Base-by-base conservation (phyloP, 2,113 vertebrate species). In the Smithornis capensis region DNA sequence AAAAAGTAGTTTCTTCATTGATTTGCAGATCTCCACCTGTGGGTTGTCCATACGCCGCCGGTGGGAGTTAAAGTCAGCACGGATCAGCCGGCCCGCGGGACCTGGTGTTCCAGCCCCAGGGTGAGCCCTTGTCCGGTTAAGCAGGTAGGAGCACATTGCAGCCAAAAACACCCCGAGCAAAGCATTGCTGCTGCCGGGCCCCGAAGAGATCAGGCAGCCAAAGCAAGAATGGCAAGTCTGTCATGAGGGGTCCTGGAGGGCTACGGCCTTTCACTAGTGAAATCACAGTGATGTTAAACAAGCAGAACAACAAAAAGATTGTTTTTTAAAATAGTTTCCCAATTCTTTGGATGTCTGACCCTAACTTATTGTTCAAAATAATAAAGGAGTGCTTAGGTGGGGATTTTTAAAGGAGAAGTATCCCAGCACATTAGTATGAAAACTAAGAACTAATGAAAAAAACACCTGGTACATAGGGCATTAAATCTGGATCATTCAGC, bases 31-130 rank as follows among this genome's bases (percentile, higher is more conserved):
- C 50, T 38, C 5, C 13, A 28, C 14, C 10, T 10, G 37, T 17
- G 62, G 23, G n/a, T 52, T 52, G 52, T 29, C 18, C 53, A 14
- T 3, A 44, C 1, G 15, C 19, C 10, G 6, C 33, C 12, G 44
- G 16, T 6, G 22, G 73, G 31, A 56, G 38, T 7, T 31, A 5
- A 56, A 71, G 62, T 5, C 53, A 64, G 44, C 45, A 12, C 0
- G 0, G 71, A 80, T 23, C 37, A 57, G 1, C 11, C 0, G 3
- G 63, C 29, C 45, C 0, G 4, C 0, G 1, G 55, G 64, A 63
- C 35, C 16, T 1, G 3, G 4, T 1, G 3, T 11, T 52, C 49
- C 40, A 57, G 65, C 42, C 49, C n/a, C 0, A 1, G 35, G 56
- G 24, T 4, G 23, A 71, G 4, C 7, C 33, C 23, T 11, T 7